phyloP scores from a whole-genome alignment of 1,140 invertebrate species.

The Pteromalus puparum region DNA sequence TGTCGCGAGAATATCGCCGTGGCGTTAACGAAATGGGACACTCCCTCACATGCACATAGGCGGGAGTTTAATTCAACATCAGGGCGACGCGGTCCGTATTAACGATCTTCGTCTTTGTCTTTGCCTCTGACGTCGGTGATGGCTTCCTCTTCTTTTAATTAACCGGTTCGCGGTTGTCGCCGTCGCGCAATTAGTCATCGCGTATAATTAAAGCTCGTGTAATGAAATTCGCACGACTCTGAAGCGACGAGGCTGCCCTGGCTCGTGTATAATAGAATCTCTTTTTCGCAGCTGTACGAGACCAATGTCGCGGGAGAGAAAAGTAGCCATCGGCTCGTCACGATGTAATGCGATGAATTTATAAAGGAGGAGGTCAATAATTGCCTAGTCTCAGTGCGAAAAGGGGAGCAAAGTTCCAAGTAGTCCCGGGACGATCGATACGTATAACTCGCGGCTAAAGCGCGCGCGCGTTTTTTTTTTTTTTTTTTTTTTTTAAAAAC shows the following conservation, averaged over 20 bases:
- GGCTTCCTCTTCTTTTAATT: slow-evolving; percentile 22
- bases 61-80: not conserved
- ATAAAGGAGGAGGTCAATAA: slow-evolving; percentile 12
- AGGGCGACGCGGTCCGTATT: too few relatives aligned
- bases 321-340: too few relatives aligned
- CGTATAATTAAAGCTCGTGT: too few relatives aligned
- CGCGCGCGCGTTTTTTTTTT: not conserved
- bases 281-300: too few relatives aligned
- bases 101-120: not conserved
- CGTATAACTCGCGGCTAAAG: too few relatives aligned
- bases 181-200: not conserved
- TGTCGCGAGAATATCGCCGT: not conserved
- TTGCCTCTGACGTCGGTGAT: not conserved
- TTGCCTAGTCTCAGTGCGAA: not conserved
- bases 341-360: slow-evolving; percentile 4
- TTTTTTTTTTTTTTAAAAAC: not conserved
- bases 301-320: too few relatives aligned
- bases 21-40: not conserved
- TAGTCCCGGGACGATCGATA: slow-evolving; percentile 15
- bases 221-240: too few relatives aligned
- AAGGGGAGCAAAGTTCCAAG: not conserved
- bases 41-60: not conserved
- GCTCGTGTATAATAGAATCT: too few relatives aligned
- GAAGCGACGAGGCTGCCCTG: too few relatives aligned
- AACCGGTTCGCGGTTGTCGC: not conserved